Evolutionary conservation across 2,888 invertebrate species (phyloP).

Genomic region (Agrotis ipsilon): DNA sequence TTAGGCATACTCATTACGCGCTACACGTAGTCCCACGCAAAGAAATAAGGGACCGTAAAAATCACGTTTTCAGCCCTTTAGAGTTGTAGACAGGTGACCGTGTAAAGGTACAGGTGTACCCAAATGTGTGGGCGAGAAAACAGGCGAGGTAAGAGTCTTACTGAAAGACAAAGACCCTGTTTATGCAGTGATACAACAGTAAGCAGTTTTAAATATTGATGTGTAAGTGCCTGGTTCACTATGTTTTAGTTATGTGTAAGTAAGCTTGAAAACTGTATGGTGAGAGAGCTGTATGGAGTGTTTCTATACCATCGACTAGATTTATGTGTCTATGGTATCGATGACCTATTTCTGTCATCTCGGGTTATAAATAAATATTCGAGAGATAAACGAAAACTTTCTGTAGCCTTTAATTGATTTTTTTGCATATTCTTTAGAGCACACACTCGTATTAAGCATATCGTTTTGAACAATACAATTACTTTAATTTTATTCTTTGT

Average conservation of each 20-base stretch:
- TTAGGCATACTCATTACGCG: conserved; percentile 10
- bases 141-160: conserved; percentile 28
- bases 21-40: conserved; percentile 23
- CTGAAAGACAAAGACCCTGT: conserved; percentile 10
- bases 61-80: conserved; percentile 26
- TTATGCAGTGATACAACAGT: conserved; percentile 14
- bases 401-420: no score
- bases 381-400: no score
- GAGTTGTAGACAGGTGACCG: not conserved
- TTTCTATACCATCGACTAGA: no score
- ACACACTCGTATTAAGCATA: no score
- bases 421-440: no score
- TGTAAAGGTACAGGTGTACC: not conserved
- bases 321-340: no score
- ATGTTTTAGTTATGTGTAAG: conserved; percentile 1
- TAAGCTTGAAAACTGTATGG: no score
- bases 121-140: conserved; percentile 36
- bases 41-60: conserved; percentile 19
- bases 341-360: no score
- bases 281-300: no score
- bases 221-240: not conserved
- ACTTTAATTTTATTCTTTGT: no score
- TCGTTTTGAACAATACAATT: no score
- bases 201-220: conserved; percentile 17
- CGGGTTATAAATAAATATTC: no score